A percentile compares a stretch with the other conserved stretches of the same genome.
Evolutionary conservation across 2,888 invertebrate species (phyloP).

Genomic region (Hyposoter dolosus): DNA sequence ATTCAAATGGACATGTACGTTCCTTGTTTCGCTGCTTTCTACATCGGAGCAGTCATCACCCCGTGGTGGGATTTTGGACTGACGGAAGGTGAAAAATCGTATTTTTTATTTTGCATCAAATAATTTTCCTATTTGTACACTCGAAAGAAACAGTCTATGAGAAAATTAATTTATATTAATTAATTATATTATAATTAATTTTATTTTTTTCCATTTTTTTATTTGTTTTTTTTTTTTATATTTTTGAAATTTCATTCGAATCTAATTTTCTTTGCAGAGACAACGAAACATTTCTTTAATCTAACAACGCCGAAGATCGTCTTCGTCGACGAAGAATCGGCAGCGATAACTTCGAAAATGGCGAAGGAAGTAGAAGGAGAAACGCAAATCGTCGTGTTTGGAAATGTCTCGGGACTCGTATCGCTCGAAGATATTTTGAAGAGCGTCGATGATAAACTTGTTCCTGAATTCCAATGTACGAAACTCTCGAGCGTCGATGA

Average conservation of each 20-base stretch:
- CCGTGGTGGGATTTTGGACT: conserved; percentile 69
- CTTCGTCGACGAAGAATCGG: conserved; percentile 63
- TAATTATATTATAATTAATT: no score
- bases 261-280: conserved; percentile 15
- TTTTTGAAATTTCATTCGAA: not conserved
- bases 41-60: conserved; percentile 69
- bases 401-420: conserved; percentile 50
- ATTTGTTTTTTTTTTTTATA: no score
- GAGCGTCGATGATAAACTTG: conserved; percentile 36
- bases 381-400: conserved; percentile 67
- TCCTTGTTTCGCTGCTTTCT: conserved; percentile 67
- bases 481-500: conserved; percentile 56
- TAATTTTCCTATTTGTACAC: no score
- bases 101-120: not conserved
- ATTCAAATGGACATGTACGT: conserved; percentile 68
- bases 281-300: conserved; percentile 53
- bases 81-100: conserved; percentile 51
- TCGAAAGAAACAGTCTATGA: no score
- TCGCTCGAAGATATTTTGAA: conserved; percentile 65
- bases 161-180: no score
- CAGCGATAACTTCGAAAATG: conserved; percentile 33
- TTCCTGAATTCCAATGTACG: conserved; percentile 65
- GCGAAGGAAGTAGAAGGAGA: conserved; percentile 55
- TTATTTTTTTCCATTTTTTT: no score
- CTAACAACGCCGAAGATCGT: conserved; percentile 67